Percentiles rank a stretch among this genome's conserved stretches.
phyloP scores from a whole-genome alignment of 2,888 invertebrate species.

The Empis stercorea region DNA sequence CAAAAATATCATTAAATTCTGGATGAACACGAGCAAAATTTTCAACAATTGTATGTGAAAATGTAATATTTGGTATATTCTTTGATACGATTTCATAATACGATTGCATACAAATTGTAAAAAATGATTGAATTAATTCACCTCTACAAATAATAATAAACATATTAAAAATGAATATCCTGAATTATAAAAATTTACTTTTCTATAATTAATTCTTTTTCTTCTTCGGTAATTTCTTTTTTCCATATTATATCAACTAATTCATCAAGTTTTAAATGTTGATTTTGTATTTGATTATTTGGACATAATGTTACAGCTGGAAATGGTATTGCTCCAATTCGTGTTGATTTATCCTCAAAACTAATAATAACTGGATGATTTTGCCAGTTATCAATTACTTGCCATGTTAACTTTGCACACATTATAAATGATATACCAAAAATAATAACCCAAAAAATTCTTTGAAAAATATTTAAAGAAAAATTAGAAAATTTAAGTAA shows the following conservation, averaged over 20 bases:
- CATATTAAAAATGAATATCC: not conserved
- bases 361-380: conserved; percentile 7
- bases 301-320: conserved; percentile 10
- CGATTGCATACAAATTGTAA: not conserved
- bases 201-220: not conserved
- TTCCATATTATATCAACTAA: not conserved
- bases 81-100: not conserved
- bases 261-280: conserved; percentile 3
- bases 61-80: not conserved
- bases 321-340: conserved; percentile 6
- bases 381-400: conserved; percentile 7
- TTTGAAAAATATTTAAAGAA: not conserved
- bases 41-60: not conserved
- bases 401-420: conserved; percentile 5
- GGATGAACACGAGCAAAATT: not conserved
- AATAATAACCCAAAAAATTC: conserved; percentile 9
- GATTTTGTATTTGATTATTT: conserved; percentile 6
- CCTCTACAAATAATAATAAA: not conserved
- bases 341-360: conserved; percentile 5
- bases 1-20: conserved; percentile 1
- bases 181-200: not conserved
- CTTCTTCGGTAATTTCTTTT: not conserved
- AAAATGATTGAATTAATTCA: not conserved
- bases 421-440: conserved; percentile 4
- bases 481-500: not conserved